Evolutionary conservation across 2,113 vertebrate species (phyloP), one percentile per base, ranked within the genome.

Genomic region (Cranoglanis bouderius): DNA sequence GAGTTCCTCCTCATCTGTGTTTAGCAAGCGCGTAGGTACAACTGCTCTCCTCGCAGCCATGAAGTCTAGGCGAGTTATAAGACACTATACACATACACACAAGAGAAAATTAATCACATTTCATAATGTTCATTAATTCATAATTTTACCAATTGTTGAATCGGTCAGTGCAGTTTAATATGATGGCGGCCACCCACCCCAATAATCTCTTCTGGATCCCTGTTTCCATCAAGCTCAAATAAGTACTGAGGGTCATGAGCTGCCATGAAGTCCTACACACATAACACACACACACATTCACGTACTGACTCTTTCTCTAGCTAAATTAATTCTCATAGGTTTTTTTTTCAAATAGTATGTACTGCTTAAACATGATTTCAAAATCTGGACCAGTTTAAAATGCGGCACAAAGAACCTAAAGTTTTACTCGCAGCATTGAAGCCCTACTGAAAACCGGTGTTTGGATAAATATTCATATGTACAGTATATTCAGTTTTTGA

Each of bases 201-300:
- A 88, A 97, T 94, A 55, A 97, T 94, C 38, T 96, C 94, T 24
- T 97, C 95, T 81, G 95, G 91, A 75, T 93, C 83, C 65, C 94
- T 96, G 91, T 95, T 97, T 94, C 98, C 98, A 93, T 99, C 96
- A 63, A 99, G 91, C 89, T 99, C 97, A 92, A 99, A 94, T 77
- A 97, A 91, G 90, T 94, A 95, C 0, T 95, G 94, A 14, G 95
- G 95, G 90, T 96, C 94, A 6, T 97, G 97, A 46, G 94, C 93
- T 88, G 93, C 90, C 95, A 99, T 97, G 89, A 97, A 94, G 87
- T 97, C 95, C 98, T 99, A 85, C 24, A 91, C 18, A 55, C n/a
- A 53, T 0, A n/a, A n/a, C 32, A 24, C 46, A 38, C 6, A 74
- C 38, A 43, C 35, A 67, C 65, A 18, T n/a, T 24, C 38, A 43